Conservation (phyloP, 2,888 invertebrate species). For the Ennomos fuscantarius region DNA sequence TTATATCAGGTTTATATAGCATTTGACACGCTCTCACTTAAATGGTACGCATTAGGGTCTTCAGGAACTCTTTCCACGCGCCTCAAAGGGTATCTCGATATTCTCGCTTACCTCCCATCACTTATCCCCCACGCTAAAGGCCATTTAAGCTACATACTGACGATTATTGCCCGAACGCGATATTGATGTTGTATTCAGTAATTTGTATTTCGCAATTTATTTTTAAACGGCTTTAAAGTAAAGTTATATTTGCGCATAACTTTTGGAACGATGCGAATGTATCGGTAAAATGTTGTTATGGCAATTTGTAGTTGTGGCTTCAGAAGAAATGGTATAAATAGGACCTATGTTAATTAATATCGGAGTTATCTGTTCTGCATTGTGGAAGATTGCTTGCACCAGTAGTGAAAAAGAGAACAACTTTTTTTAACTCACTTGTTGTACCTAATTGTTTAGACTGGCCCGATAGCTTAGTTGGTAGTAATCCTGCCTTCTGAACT, state of each 20-base stretch:
- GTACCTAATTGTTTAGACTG: no score
- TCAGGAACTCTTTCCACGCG: no score
- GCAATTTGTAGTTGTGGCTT: constrained; percentile 23
- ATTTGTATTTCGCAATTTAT: constrained; percentile 75
- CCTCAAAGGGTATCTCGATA: neutral
- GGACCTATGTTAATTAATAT: no score
- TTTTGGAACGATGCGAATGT: constrained; percentile 33
- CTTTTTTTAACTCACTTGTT: no score
- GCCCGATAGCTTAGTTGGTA: no score
- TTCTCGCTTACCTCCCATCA: constrained; percentile 30
- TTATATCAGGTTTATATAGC: no score
- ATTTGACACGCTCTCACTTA: no score
- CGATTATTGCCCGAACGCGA: constrained; percentile 76
- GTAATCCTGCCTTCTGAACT: no score
- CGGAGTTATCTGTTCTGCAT: no score
- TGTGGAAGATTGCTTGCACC: no score
- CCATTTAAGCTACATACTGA: constrained; percentile 77
- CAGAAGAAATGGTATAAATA: neutral
- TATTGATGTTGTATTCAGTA: constrained; percentile 74
- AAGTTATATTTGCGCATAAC: constrained; percentile 48
- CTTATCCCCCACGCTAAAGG: constrained; percentile 47
- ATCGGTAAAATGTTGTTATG: constrained; percentile 33
- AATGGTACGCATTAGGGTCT: no score
- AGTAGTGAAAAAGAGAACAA: no score
- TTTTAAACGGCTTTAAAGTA: constrained; percentile 53